Evolutionary conservation across 2,797 vertebrate species (phyloP).

Genomic region (Acanthiza pusilla): DNA sequence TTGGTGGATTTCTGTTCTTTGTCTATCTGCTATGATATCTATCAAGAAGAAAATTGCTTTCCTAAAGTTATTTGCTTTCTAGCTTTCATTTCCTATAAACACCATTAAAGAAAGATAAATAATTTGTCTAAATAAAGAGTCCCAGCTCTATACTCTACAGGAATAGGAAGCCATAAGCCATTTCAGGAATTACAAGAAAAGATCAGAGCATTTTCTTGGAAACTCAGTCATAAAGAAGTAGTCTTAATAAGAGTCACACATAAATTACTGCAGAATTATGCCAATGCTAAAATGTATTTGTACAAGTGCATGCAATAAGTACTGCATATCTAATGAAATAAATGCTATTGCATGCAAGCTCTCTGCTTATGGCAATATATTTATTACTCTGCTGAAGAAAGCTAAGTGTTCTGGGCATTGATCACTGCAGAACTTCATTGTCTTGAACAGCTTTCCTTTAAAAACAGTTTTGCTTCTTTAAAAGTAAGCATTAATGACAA

Average conservation of each 20-base stretch:
- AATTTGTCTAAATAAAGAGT: conserved; percentile 50
- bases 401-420: conserved; percentile 51
- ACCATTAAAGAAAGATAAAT: conserved; percentile 62
- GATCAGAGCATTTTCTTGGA: conserved; percentile 52
- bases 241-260: conserved; percentile 29
- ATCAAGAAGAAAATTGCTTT: conserved; percentile 19
- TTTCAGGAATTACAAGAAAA: conserved; percentile 57
- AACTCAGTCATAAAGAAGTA: conserved; percentile 31
- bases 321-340: conserved; percentile 61
- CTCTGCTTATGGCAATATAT: conserved; percentile 22
- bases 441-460: conserved; percentile 43
- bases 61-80: conserved; percentile 16
- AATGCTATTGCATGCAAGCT: conserved; percentile 26
- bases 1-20: neutral
- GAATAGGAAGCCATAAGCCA: conserved; percentile 27
- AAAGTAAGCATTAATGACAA: conserved; percentile 45
- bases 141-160: conserved; percentile 32
- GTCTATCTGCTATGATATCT: neutral
- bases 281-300: conserved; percentile 38
- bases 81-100: conserved; percentile 49
- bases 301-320: conserved; percentile 40
- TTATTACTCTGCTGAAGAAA: conserved; percentile 49
- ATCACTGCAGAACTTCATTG: conserved; percentile 55
- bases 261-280: conserved; percentile 55
- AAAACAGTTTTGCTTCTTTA: conserved; percentile 40